Conservation (phyloP, 2,797 vertebrate genomes). For the Centropyge bicolor region DNA sequence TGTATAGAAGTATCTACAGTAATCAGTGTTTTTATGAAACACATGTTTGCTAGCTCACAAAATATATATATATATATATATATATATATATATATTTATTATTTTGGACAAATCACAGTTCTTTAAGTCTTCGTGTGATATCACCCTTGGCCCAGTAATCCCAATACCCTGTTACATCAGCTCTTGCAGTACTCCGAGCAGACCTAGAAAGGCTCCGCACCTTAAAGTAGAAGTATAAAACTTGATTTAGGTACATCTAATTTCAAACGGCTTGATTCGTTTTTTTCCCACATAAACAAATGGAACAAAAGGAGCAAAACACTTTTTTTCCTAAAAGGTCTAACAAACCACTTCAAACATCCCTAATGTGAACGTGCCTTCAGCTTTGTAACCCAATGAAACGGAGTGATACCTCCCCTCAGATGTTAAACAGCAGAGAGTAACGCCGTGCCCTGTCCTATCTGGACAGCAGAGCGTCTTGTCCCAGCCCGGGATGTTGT, state of each 20-base stretch:
- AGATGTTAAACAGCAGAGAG: constrained; percentile 29
- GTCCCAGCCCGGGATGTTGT: constrained; percentile 72
- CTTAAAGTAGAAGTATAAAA: neutral
- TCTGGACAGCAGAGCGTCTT: constrained; percentile 56
- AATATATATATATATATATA: neutral
- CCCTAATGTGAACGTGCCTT: constrained; percentile 4
- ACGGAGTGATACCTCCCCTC: constrained; percentile 16
- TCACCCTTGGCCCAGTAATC: neutral
- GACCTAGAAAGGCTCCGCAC: neutral
- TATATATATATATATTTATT: neutral
- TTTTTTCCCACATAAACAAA: constrained; percentile 26
- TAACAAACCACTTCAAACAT: constrained; percentile 14
- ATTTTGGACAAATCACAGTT: neutral
- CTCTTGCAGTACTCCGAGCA: neutral
- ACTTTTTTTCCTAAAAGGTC: neutral
- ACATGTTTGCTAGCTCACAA: neutral
- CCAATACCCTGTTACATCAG: neutral
- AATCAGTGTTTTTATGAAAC: neutral
- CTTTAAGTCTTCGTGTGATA: neutral
- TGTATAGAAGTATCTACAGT: neutral
- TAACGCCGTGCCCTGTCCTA: constrained; percentile 18
- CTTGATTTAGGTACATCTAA: neutral
- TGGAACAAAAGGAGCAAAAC: neutral
- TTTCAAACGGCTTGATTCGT: constrained; percentile 1
- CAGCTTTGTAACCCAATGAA: constrained; percentile 25